Base-by-base conservation (phyloP, 2,888 invertebrate species). In the Eupsilia transversa region DNA sequence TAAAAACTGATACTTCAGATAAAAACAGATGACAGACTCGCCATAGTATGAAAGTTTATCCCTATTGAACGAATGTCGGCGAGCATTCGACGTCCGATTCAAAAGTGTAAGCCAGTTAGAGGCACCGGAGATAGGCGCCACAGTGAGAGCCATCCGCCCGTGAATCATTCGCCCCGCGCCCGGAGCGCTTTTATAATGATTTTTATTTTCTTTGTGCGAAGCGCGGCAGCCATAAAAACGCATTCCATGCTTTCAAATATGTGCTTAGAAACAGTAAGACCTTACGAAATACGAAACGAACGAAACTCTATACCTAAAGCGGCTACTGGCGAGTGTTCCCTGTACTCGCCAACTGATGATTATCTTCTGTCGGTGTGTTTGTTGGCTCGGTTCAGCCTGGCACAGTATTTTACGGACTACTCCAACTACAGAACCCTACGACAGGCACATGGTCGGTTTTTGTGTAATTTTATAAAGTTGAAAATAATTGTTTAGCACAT, bases 171-270 rank as follows among this genome's bases (percentile, higher is more conserved):
- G 33, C 35, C 17, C 14, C n/a, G n/a, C n/a, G n/a, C n/a, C n/a
- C n/a, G 46, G 23, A 43, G 56, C 38, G 41, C 52, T 65, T 56
- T 52, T 46, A 46, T 46, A 66, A 54, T 66, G 27, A 54, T n/a
- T 54, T 74, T 74, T 54, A 66, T 73, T 59, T 60, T 20, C 20
- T 61, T 60, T 27, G 38, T 49, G n/a, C 35, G n/a, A 54, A 66
- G 38, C 17, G 59, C 60, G 59, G 59, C 35, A n/a, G 1, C 7
- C 14, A 20, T 33, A 33, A 54, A 49, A 12, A 54, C 27, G 14
- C 66, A 35, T 57, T 35, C 17, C 14, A 27, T 17, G 23, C 23
- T n/a, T 38, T 30, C 20, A 0, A 33, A 46, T 9, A 14, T 33
- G 35, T 27, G 20, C 20, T 27, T 6, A 4, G 33, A 33, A 43